phyloP scores from a whole-genome alignment of 2,113 vertebrate genomes.

The Alligator sinensis region DNA sequence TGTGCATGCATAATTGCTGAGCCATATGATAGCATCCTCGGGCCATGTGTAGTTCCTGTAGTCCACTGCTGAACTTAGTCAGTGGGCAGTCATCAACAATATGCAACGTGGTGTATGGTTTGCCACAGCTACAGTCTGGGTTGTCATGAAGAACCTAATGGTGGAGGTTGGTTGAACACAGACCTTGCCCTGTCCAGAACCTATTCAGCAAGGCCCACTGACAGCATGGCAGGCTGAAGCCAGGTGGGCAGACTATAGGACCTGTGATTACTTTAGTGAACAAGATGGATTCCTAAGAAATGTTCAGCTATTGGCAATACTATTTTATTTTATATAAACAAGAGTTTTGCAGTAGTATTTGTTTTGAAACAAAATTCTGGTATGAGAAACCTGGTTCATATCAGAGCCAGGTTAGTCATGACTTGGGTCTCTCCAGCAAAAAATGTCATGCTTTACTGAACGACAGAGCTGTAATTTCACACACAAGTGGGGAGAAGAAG shows the following conservation, averaged over 20 bases:
- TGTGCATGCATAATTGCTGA: no score
- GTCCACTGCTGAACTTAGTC: no score
- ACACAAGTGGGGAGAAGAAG: neutral
- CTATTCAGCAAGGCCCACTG: no score
- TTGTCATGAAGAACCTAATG: no score
- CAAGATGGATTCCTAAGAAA: neutral
- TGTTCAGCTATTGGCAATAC: slow-evolving; percentile 43
- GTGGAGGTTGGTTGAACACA: no score
- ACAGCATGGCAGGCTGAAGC: no score
- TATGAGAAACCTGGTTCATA: slow-evolving; percentile 11
- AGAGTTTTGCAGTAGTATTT: slow-evolving; percentile 19
- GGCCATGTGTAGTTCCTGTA: no score
- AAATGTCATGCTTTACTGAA: neutral
- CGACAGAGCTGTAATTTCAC: neutral
- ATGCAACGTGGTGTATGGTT: no score
- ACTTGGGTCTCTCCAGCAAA: neutral
- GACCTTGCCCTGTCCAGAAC: no score
- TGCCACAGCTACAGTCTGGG: no score
- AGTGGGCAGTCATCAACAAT: no score
- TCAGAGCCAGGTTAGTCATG: neutral
- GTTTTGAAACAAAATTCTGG: slow-evolving; percentile 63
- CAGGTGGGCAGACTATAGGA: neutral
- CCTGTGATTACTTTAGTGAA: slow-evolving; percentile 11
- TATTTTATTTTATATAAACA: slow-evolving; percentile 58
- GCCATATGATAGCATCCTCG: no score